These are phyloP conservation scores for Didymodactylos carnosus DNA, from an alignment of 2,888 invertebrate genomes.

Conservation along the genomic window DNA sequence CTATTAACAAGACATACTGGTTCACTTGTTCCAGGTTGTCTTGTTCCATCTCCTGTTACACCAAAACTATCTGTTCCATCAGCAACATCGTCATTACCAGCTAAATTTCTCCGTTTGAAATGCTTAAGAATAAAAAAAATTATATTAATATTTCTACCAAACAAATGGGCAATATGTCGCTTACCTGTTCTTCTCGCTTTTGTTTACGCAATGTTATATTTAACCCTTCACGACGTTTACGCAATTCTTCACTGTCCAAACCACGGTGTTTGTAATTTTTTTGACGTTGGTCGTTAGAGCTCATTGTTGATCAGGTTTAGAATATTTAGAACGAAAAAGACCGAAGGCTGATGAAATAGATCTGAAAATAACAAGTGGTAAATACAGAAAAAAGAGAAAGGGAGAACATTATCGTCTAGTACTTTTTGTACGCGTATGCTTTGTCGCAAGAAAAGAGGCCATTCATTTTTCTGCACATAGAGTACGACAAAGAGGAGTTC, in stretches of 20 bases:
- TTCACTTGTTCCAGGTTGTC: not conserved
- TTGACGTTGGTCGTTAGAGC: not conserved
- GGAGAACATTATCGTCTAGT: too few relatives aligned
- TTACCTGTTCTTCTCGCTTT: conserved; percentile 77
- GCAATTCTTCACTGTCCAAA: conserved; percentile 46
- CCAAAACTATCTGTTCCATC: not conserved
- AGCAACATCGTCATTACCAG: conserved; percentile 18
- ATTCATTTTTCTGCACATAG: too few relatives aligned
- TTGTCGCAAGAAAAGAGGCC: too few relatives aligned
- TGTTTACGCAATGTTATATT: conserved; percentile 84
- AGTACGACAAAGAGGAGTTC: too few relatives aligned
- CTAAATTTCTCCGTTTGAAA: not conserved
- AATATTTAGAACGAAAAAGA: too few relatives aligned
- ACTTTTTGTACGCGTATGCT: too few relatives aligned
- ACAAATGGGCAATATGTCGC: conserved; percentile 66
- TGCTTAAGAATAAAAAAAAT: not conserved
- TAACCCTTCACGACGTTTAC: conserved; percentile 77
- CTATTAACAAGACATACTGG: not conserved
- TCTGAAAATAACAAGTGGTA: too few relatives aligned
- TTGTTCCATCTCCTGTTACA: not conserved
- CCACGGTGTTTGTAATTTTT: not conserved
- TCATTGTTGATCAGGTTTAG: too few relatives aligned
- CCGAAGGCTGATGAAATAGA: too few relatives aligned
- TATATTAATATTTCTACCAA: conserved; percentile 20
- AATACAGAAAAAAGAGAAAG: too few relatives aligned